Conservation (phyloP, 37 sponge, comb jelly and placozoan species). For the Diacarnus erythraeanus region DNA sequence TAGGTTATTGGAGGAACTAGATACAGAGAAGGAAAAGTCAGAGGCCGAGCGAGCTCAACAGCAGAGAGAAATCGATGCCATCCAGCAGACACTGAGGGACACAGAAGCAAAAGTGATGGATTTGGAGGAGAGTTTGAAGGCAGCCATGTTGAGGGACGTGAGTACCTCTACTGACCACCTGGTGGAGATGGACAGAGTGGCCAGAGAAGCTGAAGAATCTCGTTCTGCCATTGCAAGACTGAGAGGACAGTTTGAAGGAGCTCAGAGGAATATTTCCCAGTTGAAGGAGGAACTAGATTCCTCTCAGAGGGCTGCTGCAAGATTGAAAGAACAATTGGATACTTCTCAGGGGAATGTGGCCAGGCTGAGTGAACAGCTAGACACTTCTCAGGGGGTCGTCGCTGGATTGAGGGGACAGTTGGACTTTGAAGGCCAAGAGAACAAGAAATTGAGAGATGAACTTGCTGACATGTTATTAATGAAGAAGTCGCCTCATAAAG, state of each 20-base stretch:
- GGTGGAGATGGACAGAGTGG: constrained; percentile 18
- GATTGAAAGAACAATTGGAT: constrained; percentile 9
- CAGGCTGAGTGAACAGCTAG: constrained; percentile 17
- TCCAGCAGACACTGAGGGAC: constrained; percentile 24
- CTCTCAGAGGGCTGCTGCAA: constrained; percentile 5
- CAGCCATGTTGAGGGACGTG: constrained; percentile 18
- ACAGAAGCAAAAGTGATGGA: constrained; percentile 20
- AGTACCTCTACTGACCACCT: constrained; percentile 16
- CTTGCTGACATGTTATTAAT: not conserved
- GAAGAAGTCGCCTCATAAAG: not conserved
- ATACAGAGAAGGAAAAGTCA: constrained; percentile 43
- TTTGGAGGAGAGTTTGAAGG: constrained; percentile 31
- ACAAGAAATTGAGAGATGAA: constrained; percentile 25
- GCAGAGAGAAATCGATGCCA: constrained; percentile 9
- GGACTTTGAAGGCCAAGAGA: constrained; percentile 24
- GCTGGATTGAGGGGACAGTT: constrained; percentile 34
- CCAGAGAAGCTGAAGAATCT: constrained; percentile 28
- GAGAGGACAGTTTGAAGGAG: constrained; percentile 18
- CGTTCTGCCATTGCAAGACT: constrained; percentile 28
- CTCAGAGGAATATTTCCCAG: constrained; percentile 8
- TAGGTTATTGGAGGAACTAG: constrained; percentile 31
- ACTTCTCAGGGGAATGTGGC: constrained; percentile 32
- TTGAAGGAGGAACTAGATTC: constrained; percentile 32
- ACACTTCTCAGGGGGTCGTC: constrained; percentile 24
- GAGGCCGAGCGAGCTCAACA: constrained; percentile 18